These are phyloP conservation scores for Tenthredo mesomela DNA, from an alignment of 2,888 invertebrate species.

Conservation along the genomic window DNA sequence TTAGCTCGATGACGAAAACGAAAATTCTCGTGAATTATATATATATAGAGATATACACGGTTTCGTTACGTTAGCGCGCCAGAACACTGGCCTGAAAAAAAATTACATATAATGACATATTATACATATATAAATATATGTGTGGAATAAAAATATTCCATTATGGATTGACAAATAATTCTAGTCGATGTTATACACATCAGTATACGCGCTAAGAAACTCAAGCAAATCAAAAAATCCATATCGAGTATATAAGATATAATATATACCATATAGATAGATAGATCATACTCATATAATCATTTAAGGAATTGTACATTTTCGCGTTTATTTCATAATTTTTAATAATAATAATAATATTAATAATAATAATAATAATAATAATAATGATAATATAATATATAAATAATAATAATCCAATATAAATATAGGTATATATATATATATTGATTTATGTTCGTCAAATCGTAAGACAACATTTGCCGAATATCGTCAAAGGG, in stretches of 20 bases:
- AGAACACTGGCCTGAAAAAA: slow-evolving; percentile 45
- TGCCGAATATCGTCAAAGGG: slow-evolving; percentile 47
- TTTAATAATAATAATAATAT: slow-evolving; percentile 8
- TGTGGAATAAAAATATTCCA: slow-evolving; percentile 11
- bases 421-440: neutral
- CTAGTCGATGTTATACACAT: slow-evolving; percentile 58
- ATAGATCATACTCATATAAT: slow-evolving; percentile 57
- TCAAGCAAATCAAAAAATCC: slow-evolving; percentile 39
- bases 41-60: neutral
- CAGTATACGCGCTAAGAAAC: slow-evolving; percentile 49
- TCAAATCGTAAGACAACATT: slow-evolving; percentile 28
- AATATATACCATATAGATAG: neutral
- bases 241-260: slow-evolving; percentile 11
- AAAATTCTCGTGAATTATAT: neutral
- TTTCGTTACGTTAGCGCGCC: slow-evolving; percentile 43
- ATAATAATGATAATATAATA: slow-evolving; percentile 50
- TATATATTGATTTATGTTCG: slow-evolving; percentile 49
- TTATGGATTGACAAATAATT: slow-evolving; percentile 56
- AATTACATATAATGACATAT: neutral
- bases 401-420: neutral
- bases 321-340: slow-evolving; percentile 57
- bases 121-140: neutral
- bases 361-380: slow-evolving; percentile 32
- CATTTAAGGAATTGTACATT: slow-evolving; percentile 55
- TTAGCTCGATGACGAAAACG: slow-evolving; percentile 18